phyloP scores from a whole-genome alignment of 1,140 invertebrate species.

The Pseudomyrmex gracilis region DNA sequence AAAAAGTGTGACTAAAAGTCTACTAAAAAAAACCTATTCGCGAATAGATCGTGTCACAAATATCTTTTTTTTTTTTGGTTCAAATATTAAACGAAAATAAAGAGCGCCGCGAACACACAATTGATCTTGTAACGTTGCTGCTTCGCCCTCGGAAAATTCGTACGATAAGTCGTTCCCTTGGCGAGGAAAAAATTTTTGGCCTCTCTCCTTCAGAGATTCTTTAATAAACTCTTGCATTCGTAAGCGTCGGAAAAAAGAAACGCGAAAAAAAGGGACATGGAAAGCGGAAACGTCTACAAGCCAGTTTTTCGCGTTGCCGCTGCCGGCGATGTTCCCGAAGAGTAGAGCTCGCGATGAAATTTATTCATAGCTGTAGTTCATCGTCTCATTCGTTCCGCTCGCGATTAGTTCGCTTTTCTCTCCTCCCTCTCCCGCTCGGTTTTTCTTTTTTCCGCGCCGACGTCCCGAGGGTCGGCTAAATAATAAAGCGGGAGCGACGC shows the following conservation, averaged over 20 bases:
- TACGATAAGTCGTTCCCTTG: too few relatives aligned
- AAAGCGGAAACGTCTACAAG: constrained; percentile 17
- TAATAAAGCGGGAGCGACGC: constrained; percentile 65
- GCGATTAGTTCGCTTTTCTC: constrained; percentile 65
- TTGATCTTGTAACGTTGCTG: too few relatives aligned
- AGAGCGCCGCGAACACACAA: too few relatives aligned
- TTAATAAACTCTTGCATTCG: not conserved
- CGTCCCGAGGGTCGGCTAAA: constrained; percentile 64
- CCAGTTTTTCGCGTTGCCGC: not conserved
- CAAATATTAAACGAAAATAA: too few relatives aligned
- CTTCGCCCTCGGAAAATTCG: too few relatives aligned
- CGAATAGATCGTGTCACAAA: too few relatives aligned
- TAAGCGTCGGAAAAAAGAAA: too few relatives aligned
- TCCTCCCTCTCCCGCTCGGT: not conserved
- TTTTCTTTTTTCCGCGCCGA: constrained; percentile 54
- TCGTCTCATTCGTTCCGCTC: constrained; percentile 55
- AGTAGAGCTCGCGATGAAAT: constrained; percentile 53
- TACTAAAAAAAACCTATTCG: too few relatives aligned
- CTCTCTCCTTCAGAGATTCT: not conserved
- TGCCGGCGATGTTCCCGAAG: constrained; percentile 30
- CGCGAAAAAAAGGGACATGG: not conserved
- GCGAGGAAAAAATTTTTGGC: too few relatives aligned
- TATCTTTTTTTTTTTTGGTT: too few relatives aligned
- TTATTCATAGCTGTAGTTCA: constrained; percentile 70
- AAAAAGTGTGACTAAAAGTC: too few relatives aligned